Conservation (phyloP, 2,113 vertebrate genomes). For the Pseudopodoces humilis region DNA sequence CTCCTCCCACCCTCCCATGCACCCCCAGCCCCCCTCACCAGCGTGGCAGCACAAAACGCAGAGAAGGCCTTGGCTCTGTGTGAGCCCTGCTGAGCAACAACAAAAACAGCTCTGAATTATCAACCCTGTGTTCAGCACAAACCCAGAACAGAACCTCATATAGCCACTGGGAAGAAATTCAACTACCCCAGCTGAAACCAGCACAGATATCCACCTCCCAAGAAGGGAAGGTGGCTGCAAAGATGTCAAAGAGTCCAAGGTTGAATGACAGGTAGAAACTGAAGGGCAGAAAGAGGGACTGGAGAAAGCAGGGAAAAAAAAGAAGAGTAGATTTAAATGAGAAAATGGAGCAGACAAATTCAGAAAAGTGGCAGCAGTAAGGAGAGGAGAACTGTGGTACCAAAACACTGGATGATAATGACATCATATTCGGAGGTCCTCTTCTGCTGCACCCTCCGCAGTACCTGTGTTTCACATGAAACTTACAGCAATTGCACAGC, state of each 20-base stretch:
- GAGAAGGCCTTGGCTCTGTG: background rate
- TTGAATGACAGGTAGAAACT: background rate
- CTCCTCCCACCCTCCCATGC: background rate
- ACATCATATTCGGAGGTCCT: background rate
- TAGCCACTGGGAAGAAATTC: background rate
- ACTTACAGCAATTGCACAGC: background rate
- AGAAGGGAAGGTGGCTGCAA: background rate
- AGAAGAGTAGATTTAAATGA: background rate
- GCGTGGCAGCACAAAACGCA: fast-evolving
- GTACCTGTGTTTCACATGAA: background rate
- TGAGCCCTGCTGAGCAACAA: background rate
- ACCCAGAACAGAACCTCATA: background rate
- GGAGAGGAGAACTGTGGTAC: background rate
- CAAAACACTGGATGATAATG: background rate
- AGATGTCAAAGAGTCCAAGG: background rate
- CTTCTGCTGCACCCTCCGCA: background rate
- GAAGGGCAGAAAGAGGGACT: background rate
- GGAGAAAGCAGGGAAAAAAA: background rate
- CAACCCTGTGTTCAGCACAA: background rate
- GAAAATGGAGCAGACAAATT: background rate
- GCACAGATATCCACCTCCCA: background rate
- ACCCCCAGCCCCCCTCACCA: background rate
- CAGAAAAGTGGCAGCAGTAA: background rate
- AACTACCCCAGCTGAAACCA: background rate
- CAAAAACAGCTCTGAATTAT: background rate